Conservation (phyloP, 2,888 invertebrate genomes). For the Xanthorhoe designata region DNA sequence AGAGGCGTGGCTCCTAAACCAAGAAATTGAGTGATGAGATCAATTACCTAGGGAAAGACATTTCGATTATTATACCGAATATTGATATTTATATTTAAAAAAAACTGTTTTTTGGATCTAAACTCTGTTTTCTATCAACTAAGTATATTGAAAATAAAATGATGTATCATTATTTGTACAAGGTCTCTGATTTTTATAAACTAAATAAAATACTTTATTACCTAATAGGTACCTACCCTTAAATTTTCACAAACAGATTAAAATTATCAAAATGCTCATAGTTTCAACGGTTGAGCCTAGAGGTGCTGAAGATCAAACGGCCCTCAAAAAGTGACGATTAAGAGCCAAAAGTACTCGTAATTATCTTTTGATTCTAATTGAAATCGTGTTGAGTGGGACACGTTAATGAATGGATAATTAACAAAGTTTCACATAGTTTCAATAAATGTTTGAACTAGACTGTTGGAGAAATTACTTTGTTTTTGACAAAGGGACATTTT, state of each 20-base stretch:
- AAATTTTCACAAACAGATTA: background rate
- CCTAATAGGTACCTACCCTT: too few species aligned
- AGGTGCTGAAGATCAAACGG: conserved; percentile 5
- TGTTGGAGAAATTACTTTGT: background rate
- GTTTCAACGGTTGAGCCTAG: background rate
- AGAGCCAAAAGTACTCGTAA: conserved; percentile 6
- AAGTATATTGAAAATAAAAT: too few species aligned
- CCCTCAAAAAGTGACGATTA: conserved; percentile 9
- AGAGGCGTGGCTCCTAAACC: too few species aligned
- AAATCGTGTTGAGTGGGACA: conserved; percentile 10
- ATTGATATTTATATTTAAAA: too few species aligned
- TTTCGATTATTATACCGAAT: too few species aligned
- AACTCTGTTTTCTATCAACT: too few species aligned
- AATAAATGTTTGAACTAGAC: background rate
- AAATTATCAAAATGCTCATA: background rate
- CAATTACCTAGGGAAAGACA: too few species aligned
- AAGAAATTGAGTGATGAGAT: too few species aligned
- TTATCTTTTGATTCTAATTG: conserved; percentile 15
- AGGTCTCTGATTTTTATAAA: too few species aligned
- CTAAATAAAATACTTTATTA: too few species aligned
- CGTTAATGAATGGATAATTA: conserved; percentile 9
- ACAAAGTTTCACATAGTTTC: conserved; percentile 15
- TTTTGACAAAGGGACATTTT: background rate
- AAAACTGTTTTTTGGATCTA: too few species aligned
- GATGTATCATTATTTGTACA: too few species aligned